Evolutionary conservation across 2,797 vertebrate species (phyloP), one percentile per base, ranked within the genome.

Genomic region (Lepidocolaptes lacrymiger): DNA sequence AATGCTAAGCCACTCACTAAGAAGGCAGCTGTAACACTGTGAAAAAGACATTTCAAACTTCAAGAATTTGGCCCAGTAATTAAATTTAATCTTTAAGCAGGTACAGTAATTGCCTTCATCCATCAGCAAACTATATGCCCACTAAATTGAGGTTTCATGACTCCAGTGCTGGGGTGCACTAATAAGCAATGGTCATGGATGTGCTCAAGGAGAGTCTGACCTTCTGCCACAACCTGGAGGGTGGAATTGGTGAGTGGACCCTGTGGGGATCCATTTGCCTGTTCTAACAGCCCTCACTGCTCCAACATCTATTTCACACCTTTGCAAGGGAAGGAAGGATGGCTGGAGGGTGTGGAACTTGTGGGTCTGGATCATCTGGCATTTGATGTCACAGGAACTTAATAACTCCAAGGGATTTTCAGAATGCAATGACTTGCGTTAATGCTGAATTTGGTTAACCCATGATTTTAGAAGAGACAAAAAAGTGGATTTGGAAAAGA

Each of bases 171-270:
- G 39, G 58, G 49, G 12, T 32, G 56, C n/a, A 10, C 10, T 8
- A 39, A 21, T 16, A 41, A 48, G 49, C 26, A 34, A 8, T 15
- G 30, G 27, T n/a, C 30, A 6, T 3, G 19, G 55, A 54, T 28
- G 14, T 30, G 16, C 24, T 19, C 0, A 0, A 32, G 30, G 37
- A 75, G 62, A 39, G 3, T 37, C 23, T 26, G 48, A 58, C 12
- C 32, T 74, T 36, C 27, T 34, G 32, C 14, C 54, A 49, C 9
- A 2, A 8, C 9, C 5, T 2, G 4, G 27, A 48, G 39, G 75
- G 32, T 61, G 76, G 48, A 66, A 30, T 19, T 2, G 17, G 15
- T 27, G 51, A 66, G 30, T 9, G 67, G 36, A 26, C 15, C 18
- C 12, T 1, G 1, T 9, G 55, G 36, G 58, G 9, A 64, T 0